These are phyloP conservation scores for Macrotis lagotis DNA, from an alignment of 2,113 vertebrate genomes.

Conservation along the genomic window DNA sequence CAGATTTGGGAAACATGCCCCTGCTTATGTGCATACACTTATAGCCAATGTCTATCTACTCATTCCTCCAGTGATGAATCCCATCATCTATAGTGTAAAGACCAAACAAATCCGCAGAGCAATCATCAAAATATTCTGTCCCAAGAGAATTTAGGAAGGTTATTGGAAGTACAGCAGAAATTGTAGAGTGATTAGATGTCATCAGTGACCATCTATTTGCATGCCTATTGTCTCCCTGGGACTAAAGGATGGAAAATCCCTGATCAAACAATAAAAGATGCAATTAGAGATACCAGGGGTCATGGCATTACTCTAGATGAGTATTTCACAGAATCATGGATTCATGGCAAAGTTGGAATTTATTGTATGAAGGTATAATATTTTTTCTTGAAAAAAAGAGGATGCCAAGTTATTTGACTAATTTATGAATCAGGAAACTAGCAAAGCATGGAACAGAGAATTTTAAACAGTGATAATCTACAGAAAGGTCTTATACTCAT, in stretches of 20 bases:
- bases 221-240: background rate
- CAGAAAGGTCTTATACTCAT: background rate
- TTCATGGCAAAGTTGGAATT: background rate
- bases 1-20: constrained; percentile 69
- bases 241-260: background rate
- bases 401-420: no score
- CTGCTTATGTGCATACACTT: constrained; percentile 66
- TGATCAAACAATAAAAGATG: background rate
- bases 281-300: background rate
- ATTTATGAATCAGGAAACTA: background rate
- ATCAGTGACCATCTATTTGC: background rate
- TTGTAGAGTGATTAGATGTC: background rate
- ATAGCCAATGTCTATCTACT: constrained; percentile 72
- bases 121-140: constrained; percentile 64
- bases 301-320: background rate
- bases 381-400: background rate
- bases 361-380: background rate
- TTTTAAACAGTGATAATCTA: background rate
- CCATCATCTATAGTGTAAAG: constrained; percentile 74
- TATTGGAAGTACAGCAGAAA: background rate
- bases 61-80: constrained; percentile 73
- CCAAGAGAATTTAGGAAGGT: constrained; percentile 51
- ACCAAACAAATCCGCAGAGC: constrained; percentile 69
- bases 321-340: background rate
- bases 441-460: background rate